phyloP scores from a whole-genome alignment of 2,113 vertebrate genomes.

The Nycticebus coucang region DNA sequence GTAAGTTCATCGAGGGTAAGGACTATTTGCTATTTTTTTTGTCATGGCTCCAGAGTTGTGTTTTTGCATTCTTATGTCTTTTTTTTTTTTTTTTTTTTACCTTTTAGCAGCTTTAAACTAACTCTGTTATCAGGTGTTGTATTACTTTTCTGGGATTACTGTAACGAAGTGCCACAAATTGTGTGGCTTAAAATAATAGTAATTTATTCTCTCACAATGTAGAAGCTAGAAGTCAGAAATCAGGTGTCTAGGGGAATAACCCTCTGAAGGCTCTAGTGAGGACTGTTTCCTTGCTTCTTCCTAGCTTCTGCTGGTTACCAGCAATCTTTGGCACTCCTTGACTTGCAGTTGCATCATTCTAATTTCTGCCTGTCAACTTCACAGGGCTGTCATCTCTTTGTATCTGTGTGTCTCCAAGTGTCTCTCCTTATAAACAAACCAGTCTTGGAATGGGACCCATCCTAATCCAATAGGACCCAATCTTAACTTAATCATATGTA shows the following conservation, averaged over 20 bases:
- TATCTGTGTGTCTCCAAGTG: not conserved
- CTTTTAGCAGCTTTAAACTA: not conserved
- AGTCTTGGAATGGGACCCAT: not conserved
- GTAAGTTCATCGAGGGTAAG: not conserved
- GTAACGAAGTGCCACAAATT: not conserved
- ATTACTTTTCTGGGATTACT: slow-evolving; percentile 6
- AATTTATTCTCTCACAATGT: not conserved
- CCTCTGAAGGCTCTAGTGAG: not conserved
- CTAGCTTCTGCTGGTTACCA: not conserved
- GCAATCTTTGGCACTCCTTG: not conserved
- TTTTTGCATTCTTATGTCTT: not conserved
- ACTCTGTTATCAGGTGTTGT: not conserved
- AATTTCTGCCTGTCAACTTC: not conserved
- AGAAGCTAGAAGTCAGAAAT: not conserved
- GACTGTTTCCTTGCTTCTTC: not conserved
- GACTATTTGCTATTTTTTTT: slow-evolving; percentile 2
- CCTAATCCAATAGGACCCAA: not conserved
- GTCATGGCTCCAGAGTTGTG: not conserved
- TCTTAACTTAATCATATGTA: not conserved
- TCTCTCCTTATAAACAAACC: not conserved
- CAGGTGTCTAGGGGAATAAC: not conserved
- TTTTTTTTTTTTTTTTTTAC: not conserved
- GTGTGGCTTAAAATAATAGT: not conserved
- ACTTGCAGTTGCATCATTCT: not conserved
- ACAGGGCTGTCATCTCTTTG: not conserved